Conservation (phyloP, 92 coral and sea anemone species). For the Virgularia gustaviana region DNA sequence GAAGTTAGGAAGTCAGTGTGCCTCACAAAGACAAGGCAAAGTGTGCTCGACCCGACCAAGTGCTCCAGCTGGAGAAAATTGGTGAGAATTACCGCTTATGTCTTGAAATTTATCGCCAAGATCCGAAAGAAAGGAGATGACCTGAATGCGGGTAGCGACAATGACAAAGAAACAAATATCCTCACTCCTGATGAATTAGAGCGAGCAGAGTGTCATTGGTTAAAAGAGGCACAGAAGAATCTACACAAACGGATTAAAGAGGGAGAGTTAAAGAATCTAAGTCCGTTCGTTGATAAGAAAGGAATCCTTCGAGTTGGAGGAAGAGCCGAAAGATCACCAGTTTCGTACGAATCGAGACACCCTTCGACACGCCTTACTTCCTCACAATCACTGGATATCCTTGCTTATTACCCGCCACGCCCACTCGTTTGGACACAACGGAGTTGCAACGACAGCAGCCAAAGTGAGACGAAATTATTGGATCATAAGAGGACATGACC, state of each 20-base stretch:
- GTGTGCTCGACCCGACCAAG: not conserved
- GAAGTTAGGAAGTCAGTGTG: no score
- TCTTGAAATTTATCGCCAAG: constrained; percentile 26
- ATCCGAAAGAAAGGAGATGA: not conserved
- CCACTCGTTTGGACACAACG: not conserved
- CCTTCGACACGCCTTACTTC: constrained; percentile 43
- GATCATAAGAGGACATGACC: constrained; percentile 2
- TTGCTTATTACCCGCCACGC: not conserved
- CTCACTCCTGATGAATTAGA: constrained; percentile 38
- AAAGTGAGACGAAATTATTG: constrained; percentile 17
- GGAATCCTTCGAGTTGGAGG: constrained; percentile 57
- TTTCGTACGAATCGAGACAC: constrained; percentile 43
- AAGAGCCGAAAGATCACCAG: constrained; percentile 42
- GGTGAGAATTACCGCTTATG: constrained; percentile 34
- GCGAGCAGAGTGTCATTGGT: constrained; percentile 41
- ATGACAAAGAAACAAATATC: not conserved
- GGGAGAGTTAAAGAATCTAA: constrained; percentile 35
- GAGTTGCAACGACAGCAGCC: constrained; percentile 27
- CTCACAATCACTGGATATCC: constrained; percentile 3
- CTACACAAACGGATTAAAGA: constrained; percentile 22
- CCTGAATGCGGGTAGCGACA: not conserved
- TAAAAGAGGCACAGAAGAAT: constrained; percentile 48
- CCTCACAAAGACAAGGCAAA: not conserved
- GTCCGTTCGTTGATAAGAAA: constrained; percentile 36
- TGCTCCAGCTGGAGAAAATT: constrained; percentile 22